phyloP scores from a whole-genome alignment of 2,113 vertebrate species.

The Bolborhynchus lineola region DNA sequence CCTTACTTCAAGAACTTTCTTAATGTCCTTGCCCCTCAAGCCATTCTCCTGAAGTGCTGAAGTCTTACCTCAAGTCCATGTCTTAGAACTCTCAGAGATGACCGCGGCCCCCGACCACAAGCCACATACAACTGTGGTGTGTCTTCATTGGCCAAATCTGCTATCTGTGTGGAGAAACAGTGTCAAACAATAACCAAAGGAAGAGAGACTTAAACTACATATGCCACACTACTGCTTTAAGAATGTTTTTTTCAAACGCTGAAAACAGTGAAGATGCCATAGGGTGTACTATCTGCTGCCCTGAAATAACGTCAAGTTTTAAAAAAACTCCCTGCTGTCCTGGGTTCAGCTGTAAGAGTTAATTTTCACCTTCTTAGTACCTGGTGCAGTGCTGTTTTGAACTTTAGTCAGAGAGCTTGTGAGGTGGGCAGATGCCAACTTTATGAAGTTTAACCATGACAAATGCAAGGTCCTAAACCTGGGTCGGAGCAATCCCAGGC shows the following conservation, averaged over 20 bases:
- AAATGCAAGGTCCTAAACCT: too few species aligned
- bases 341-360: too few species aligned
- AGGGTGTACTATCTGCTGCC: background rate
- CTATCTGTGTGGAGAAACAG: slow-evolving; percentile 80
- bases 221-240: background rate
- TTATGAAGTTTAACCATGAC: too few species aligned
- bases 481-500: too few species aligned
- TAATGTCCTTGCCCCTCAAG: fast-evolving
- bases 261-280: background rate
- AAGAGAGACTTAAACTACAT: background rate
- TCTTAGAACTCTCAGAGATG: slow-evolving; percentile 91
- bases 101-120: slow-evolving; percentile 91
- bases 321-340: background rate
- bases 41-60: background rate
- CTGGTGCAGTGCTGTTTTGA: too few species aligned
- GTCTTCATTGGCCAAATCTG: slow-evolving; percentile 97
- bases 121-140: slow-evolving; percentile 96
- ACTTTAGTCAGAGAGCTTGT: too few species aligned
- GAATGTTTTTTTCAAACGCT: background rate
- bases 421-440: too few species aligned
- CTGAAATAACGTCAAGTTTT: background rate
- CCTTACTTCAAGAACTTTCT: background rate
- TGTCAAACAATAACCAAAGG: background rate
- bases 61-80: slow-evolving; percentile 92
- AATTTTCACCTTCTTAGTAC: too few species aligned